Percentiles rank a stretch among this genome's conserved stretches.
Evolutionary conservation across 2,888 invertebrate genomes (phyloP).

Genomic region (Malthinus seriepunctatus): DNA sequence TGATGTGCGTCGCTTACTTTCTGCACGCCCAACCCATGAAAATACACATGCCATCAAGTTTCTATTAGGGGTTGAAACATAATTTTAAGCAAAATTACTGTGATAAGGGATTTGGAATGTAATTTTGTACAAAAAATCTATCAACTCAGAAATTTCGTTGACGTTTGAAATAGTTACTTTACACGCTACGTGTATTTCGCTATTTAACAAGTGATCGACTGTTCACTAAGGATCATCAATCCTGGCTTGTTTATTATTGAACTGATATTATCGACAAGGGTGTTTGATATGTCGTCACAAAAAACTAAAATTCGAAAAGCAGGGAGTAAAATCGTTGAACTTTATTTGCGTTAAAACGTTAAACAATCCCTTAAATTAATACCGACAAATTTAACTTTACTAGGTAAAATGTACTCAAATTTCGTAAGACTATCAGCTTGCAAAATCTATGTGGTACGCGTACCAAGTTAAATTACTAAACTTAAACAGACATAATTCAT

Average conservation of each 20-base stretch:
- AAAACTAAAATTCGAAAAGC: too few species aligned
- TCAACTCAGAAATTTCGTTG: conserved; percentile 11
- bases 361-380: not conserved
- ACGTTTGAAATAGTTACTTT: conserved; percentile 13
- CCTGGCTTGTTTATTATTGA: conserved; percentile 18
- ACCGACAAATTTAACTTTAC: conserved; percentile 11
- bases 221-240: conserved; percentile 23
- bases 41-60: too few species aligned
- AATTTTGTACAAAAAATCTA: conserved; percentile 7
- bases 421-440: conserved; percentile 18
- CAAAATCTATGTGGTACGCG: conserved; percentile 35
- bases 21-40: too few species aligned
- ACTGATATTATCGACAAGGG: conserved; percentile 9
- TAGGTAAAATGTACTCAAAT: conserved; percentile 21
- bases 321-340: too few species aligned
- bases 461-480: conserved; percentile 40
- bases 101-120: too few species aligned
- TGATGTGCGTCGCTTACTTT: too few species aligned
- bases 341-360: too few species aligned
- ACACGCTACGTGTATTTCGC: conserved; percentile 7
- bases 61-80: too few species aligned
- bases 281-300: conserved; percentile 6
- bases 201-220: conserved; percentile 22
- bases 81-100: too few species aligned
- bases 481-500: conserved; percentile 40